Base-by-base conservation (phyloP, 2,797 vertebrate genomes). In the Clarias platycephalus region DNA sequence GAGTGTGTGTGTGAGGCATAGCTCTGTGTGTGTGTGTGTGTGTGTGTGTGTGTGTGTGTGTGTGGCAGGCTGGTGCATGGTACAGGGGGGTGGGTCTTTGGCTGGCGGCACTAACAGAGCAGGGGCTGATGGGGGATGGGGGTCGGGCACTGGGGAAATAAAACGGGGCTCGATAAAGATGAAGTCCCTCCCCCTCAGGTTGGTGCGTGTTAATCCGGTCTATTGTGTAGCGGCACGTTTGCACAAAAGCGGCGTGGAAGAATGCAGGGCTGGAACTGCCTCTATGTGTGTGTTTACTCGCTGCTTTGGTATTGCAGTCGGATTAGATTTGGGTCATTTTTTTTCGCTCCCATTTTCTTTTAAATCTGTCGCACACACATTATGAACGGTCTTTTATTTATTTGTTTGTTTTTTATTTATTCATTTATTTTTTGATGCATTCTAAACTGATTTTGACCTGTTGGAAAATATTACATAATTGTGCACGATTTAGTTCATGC, bases 181-280 rank as follows among this genome's bases (percentile, higher is more conserved):
- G 60, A 83, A 80, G 81, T 81, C 81, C 81, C 81, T 80, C 85
- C 85, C 75, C 68, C 67, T 79, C 74, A 79, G 81, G 85, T 83
- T 80, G 26, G 66, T 28, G 40, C 66, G 68, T 22, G 68, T 77
- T 83, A 83, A 86, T 86, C 74, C 49, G 22, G 26, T 66, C 85
- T 72, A 80, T 83, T 86, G 85, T 86, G 85, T 80, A 80, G 80
- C 4, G 16, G 64, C 2, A 40, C 64, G 57, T 79, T 60, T 37
- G 60, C 58, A 63, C 44, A 53, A 81, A 26, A 82, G 34, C 44
- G 34, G 13, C 67, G 80, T 76, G 62, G 34, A 77, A 81, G 72
- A 76, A 68, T 85, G 80, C 74, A 77, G 55, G 80, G 77, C 55
- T 62, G 53, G 10, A 80, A 53, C 24, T 15, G 49, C 49, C 31